phyloP scores from a whole-genome alignment of 64 coral and sea anemone genomes.

The Stichodactyla helianthus region DNA sequence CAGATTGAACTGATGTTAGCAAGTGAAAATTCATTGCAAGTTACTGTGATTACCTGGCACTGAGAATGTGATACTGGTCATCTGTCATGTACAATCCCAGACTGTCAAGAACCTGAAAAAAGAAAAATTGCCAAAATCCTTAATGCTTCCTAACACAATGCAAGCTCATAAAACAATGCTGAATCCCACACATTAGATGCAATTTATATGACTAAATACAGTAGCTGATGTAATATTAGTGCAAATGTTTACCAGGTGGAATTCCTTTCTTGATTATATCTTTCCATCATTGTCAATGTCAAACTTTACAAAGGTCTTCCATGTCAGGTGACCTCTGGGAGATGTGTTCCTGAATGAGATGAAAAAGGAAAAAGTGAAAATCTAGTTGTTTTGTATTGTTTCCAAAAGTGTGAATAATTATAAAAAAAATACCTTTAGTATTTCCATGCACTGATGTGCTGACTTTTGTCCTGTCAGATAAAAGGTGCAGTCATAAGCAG shows the following conservation, averaged over 20 bases:
- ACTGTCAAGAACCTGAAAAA: constrained; percentile 68
- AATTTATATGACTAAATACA: too few species aligned
- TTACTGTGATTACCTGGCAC: constrained; percentile 58
- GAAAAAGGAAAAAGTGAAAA: too few species aligned
- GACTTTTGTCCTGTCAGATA: constrained; percentile 73
- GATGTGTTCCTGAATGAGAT: too few species aligned
- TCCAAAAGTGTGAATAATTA: too few species aligned
- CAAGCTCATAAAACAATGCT: too few species aligned
- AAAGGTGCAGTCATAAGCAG: constrained; percentile 62
- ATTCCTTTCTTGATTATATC: constrained; percentile 95
- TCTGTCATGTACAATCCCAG: constrained; percentile 85
- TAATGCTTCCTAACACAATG: too few species aligned
- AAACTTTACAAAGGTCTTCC: constrained; percentile 93
- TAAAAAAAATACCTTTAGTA: constrained; percentile 65
- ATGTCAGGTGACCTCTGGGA: too few species aligned
- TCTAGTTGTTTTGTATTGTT: too few species aligned
- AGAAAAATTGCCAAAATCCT: not conserved
- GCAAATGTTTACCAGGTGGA: constrained; percentile 56
- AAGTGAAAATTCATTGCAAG: too few species aligned
- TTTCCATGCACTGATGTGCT: constrained; percentile 78
- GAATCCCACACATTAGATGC: too few species aligned
- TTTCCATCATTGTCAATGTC: constrained; percentile 83
- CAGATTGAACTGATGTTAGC: too few species aligned
- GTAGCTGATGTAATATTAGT: not conserved
- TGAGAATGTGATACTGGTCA: constrained; percentile 83